Evolutionary conservation across 2,113 vertebrate genomes (phyloP).

Genomic region (Stomatorhinus ivindoensis): DNA sequence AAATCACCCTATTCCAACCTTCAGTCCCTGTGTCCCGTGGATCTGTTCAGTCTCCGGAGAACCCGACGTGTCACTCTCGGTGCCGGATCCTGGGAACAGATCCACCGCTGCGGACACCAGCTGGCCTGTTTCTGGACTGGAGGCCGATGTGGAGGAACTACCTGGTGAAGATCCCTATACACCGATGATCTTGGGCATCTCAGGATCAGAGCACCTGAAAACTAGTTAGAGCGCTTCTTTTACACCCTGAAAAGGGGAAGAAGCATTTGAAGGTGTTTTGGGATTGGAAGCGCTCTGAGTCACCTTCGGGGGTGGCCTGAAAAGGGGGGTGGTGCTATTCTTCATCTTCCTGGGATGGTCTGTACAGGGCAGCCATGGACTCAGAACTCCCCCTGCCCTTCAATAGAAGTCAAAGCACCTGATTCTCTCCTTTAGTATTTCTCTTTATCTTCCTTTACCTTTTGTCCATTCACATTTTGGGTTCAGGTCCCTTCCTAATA

Average conservation of each 20-base stretch:
- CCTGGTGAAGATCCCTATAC: background rate
- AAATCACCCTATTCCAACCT: background rate
- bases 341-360: background rate
- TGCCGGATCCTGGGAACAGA: background rate
- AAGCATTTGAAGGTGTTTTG: background rate
- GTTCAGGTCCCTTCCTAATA: background rate
- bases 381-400: background rate
- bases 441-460: background rate
- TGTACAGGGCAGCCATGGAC: background rate
- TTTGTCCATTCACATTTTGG: background rate
- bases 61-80: background rate
- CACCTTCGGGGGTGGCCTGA: background rate
- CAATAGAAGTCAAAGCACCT: background rate
- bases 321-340: background rate
- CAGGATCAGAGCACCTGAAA: background rate
- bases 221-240: background rate
- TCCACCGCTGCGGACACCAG: background rate
- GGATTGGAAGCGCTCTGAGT: background rate
- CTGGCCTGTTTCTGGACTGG: background rate
- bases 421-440: background rate
- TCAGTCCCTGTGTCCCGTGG: background rate
- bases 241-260: background rate
- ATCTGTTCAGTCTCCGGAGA: background rate
- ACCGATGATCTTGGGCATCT: background rate
- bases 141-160: background rate